Conservation (phyloP, 2,888 invertebrate genomes). For the Athalia rosae region DNA sequence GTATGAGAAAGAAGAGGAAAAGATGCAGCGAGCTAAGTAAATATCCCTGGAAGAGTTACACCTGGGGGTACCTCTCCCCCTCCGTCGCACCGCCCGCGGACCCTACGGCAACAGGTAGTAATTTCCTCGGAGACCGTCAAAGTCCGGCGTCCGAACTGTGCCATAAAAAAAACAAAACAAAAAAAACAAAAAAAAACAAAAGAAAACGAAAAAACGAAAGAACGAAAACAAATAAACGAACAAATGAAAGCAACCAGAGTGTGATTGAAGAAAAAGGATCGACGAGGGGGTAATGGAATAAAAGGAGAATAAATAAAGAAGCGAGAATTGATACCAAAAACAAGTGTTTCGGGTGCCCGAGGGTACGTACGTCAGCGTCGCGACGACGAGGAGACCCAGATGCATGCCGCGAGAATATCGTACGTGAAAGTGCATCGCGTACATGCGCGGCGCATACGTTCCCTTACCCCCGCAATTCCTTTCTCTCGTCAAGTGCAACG, state of each 20-base stretch:
- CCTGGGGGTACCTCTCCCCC: slow-evolving; percentile 1
- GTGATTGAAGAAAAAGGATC: no score
- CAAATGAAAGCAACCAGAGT: not conserved
- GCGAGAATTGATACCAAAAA: not conserved
- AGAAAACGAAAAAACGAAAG: not conserved
- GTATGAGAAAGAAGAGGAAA: not conserved
- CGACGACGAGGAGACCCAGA: slow-evolving; percentile 1
- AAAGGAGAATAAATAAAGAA: not conserved
- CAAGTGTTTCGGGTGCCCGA: slow-evolving; percentile 6
- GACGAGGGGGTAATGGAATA: no score
- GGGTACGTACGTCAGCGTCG: slow-evolving; percentile 5
- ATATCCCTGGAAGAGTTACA: slow-evolving; percentile 27
- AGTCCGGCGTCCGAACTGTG: not conserved
- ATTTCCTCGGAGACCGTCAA: slow-evolving; percentile 16
- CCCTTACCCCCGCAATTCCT: slow-evolving; percentile 19
- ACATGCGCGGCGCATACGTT: slow-evolving; percentile 6
- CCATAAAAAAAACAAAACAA: not conserved
- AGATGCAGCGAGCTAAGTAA: slow-evolving; percentile 5
- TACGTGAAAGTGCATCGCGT: not conserved
- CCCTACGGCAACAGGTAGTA: not conserved
- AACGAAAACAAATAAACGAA: not conserved
- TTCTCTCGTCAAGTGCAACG: slow-evolving; percentile 44
- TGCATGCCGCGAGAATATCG: slow-evolving; percentile 1
- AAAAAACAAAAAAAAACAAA: not conserved
- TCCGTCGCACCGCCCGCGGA: not conserved